A percentile compares a stretch with the other conserved stretches of the same genome.
These are phyloP conservation scores for Physocephala rufipes DNA, from an alignment of 2,888 invertebrate species.

Conservation along the genomic window DNA sequence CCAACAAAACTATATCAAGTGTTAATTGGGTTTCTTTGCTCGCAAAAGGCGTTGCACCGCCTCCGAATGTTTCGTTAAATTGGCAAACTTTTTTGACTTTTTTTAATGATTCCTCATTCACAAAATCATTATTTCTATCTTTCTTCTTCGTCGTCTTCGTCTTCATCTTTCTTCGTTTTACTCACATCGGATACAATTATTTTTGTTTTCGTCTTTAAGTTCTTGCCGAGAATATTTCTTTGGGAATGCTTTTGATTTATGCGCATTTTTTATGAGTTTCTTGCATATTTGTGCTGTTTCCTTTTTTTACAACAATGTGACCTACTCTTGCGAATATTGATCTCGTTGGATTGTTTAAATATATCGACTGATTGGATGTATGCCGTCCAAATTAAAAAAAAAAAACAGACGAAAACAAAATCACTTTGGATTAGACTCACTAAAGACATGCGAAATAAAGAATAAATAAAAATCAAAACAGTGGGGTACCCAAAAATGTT, in stretches of 20 bases:
- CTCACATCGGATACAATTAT: neutral
- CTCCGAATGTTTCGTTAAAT: neutral
- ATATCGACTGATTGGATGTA: neutral
- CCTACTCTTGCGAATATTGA: slow-evolving; percentile 12
- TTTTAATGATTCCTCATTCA: neutral
- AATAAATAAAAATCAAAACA: too few species aligned
- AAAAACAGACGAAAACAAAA: neutral
- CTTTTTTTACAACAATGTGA: neutral
- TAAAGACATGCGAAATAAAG: too few species aligned
- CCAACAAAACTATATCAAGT: slow-evolving; percentile 5
- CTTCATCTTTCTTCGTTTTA: slow-evolving; percentile 19
- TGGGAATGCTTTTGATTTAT: slow-evolving; percentile 31
- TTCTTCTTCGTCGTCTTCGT: neutral
- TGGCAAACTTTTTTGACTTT: neutral
- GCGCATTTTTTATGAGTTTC: slow-evolving; percentile 27
- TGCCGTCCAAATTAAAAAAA: neutral
- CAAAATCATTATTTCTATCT: neutral
- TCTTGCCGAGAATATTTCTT: slow-evolving; percentile 10
- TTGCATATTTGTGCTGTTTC: neutral
- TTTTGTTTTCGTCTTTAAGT: neutral
- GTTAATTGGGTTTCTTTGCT: slow-evolving; percentile 24
- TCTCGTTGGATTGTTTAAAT: neutral
- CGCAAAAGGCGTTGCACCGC: neutral
- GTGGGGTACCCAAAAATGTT: too few species aligned
- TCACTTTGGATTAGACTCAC: too few species aligned